Evolutionary conservation across 2,113 vertebrate species (phyloP).

Genomic region (Spheniscus mendiculus): DNA sequence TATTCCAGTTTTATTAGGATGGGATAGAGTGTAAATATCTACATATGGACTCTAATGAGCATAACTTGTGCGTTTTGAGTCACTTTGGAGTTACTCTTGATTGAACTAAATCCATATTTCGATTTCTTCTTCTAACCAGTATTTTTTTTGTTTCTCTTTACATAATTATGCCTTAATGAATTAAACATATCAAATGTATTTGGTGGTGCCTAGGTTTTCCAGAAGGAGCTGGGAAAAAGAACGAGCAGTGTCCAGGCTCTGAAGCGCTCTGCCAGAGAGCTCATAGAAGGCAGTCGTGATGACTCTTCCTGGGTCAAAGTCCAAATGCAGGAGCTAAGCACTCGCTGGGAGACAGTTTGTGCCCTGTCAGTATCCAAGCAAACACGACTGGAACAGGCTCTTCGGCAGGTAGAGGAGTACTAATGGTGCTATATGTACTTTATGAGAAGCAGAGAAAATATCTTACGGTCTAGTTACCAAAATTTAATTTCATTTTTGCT

Average conservation of each 20-base stretch:
- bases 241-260: constrained; percentile 92
- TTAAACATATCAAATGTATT: not conserved
- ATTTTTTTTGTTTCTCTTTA: not conserved
- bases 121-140: not conserved
- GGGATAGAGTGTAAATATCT: not conserved
- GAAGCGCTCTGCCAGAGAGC: constrained; percentile 91
- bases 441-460: not conserved
- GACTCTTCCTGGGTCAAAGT: constrained; percentile 97
- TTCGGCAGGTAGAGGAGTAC: constrained; percentile 83
- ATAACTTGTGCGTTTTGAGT: not conserved
- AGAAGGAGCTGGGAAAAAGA: constrained; percentile 95
- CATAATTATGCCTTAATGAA: not conserved
- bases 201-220: constrained; percentile 84
- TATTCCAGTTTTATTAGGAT: not conserved
- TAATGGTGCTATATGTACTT: not conserved
- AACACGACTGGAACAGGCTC: constrained; percentile 89
- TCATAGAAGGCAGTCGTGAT: constrained; percentile 89
- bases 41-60: not conserved
- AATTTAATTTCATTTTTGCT: not conserved
- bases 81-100: not conserved
- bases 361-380: constrained; percentile 95
- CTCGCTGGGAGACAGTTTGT: constrained; percentile 95
- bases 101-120: not conserved
- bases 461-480: not conserved
- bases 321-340: constrained; percentile 96